Evolutionary conservation across 37 sponge, comb jelly and placozoan genomes (phyloP).

Genomic region (Cladorhizidae sp.): DNA sequence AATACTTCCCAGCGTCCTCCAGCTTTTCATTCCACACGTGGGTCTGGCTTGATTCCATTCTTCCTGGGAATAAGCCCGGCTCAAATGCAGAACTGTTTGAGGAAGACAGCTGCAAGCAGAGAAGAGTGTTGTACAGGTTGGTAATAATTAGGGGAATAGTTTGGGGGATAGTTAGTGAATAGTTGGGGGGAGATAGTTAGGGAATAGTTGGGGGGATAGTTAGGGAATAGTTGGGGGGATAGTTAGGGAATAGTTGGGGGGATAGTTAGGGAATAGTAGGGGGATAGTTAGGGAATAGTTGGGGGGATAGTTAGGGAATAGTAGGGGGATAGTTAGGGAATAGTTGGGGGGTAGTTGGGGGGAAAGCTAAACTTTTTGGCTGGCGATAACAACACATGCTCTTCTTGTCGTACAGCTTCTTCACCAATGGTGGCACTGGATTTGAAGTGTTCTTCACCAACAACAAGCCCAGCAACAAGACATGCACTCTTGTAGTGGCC

Average conservation of each 20-base stretch:
- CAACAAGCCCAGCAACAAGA: not conserved
- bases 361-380: too few species aligned
- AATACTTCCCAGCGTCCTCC: slow-evolving; percentile 32
- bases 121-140: slow-evolving; percentile 76
- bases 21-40: slow-evolving; percentile 74
- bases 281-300: too few species aligned
- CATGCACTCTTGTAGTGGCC: slow-evolving; percentile 70
- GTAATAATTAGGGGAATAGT: not conserved
- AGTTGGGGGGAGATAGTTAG: too few species aligned
- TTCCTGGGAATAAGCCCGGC: not conserved
- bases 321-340: too few species aligned
- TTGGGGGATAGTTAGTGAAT: too few species aligned
- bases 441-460: slow-evolving; percentile 91
- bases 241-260: too few species aligned
- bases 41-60: slow-evolving; percentile 56
- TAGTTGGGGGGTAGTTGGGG: too few species aligned
- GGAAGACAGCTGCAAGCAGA: slow-evolving; percentile 2
- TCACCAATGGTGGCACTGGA: slow-evolving; percentile 70
- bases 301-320: too few species aligned
- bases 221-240: too few species aligned
- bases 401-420: slow-evolving; percentile 62
- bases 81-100: not conserved
- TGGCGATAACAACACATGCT: too few species aligned
- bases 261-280: too few species aligned
- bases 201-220: too few species aligned